Base-by-base conservation (phyloP, 1,140 invertebrate species). In the Drosophila kanapiae region DNA sequence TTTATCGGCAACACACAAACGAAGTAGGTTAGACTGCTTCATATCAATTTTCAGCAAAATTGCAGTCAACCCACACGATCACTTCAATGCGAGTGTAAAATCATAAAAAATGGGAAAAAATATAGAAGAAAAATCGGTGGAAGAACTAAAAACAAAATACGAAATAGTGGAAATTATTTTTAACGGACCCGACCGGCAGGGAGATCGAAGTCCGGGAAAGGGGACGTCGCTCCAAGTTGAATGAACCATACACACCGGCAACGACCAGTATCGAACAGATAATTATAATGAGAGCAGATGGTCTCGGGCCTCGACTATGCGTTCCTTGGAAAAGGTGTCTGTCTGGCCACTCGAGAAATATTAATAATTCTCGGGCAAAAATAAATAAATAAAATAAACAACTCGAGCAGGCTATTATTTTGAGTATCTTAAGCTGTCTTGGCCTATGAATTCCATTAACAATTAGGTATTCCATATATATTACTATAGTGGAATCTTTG, bases 31-130 rank as follows among this genome's bases (percentile, higher is more conserved):
- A 37, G 35, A 71, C 61, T 18, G 14, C 40, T 78, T 38, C 62
- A 77, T 82, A 82, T 82, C 80, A 79, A 65, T 79, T 82, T 82
- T 75, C 80, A 78, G 79, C 23, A 49, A 49, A 49, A 49, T 49
- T 49, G 48, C 48, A 49, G 27, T 8, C 14, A 31, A 8, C 45
- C 45, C 45, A 48, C 45, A 48, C 1, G 47, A 48, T 38, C 33
- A 43, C 47, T 56, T 23, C 18, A 2, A 23, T 6, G 23, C 14
- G 8, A 51, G 11, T 60, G 57, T 57, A 76, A 71, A 71, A 7
- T 11, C 2, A 33, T 29, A 6, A 38, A 38, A 38, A 38, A 38
- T 48, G 16, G 58, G n/a, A 31, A 40, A 16, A n/a, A 31, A n/a
- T 48, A 7, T n/a, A n/a, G 47, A 16, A 27, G 23, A 58, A 59